Base-by-base conservation (phyloP, 2,113 vertebrate species). In the Corythornis vintsioides region DNA sequence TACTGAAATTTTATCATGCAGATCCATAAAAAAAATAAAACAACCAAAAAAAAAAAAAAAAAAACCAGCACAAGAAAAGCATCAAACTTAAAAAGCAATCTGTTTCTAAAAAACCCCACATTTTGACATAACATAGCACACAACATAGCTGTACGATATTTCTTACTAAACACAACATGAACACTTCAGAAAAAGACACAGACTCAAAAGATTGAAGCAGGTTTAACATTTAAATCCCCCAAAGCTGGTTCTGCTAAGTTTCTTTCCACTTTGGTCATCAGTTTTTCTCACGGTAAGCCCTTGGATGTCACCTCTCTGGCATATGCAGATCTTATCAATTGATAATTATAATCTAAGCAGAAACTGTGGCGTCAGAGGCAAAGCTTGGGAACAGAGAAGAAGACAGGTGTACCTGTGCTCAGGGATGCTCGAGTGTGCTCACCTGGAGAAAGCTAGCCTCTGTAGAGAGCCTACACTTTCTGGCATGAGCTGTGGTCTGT, bases 221-320 rank as follows among this genome's bases (percentile, higher is more conserved):
- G 33, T 79, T 79, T 75, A 88, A 94, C 72, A 82, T 94, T 96
- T 95, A 92, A 86, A 95, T 76, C 28, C 86, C 78, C 86, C 88
- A n/a, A 81, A 87, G 29, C 71, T 86, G n/a, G 42, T 94, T 89
- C 45, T 81, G 53, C 64, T 65, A 21, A 67, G 42, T 93, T 93
- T 86, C 70, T 26, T 87, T 94, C 53, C 65, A 69, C 42, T 60
- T 78, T 63, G n/a, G 45, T 43, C 48, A 60, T 69, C 43, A 6
- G 63, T 91, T 81, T 83, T 79, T 79, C 80, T 87, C 29, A 17
- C 33, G 1, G 1, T n/a, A 81, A 90, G 17, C 31, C 63, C 25
- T 71, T 61, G 25, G 50, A 78, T 81, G 47, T 65, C 74, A 35
- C 59, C 24, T 86, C 85, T 53, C 60, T 88, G 66, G 20, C 52